Evolutionary conservation across 2,888 invertebrate genomes (phyloP).

Genomic region (Strigamia maritima): DNA sequence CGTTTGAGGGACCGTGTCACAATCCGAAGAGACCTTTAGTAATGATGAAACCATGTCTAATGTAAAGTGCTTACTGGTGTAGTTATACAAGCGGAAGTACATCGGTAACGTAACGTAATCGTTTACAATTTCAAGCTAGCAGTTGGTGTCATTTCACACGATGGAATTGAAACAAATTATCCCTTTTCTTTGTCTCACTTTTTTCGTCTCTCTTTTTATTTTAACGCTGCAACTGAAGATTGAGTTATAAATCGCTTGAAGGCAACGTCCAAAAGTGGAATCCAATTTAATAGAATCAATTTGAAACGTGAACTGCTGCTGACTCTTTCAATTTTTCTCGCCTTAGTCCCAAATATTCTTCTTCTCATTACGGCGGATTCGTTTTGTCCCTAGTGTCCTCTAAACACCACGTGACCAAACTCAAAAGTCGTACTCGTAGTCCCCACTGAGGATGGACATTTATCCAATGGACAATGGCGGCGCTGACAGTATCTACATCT

Average conservation of each 20-base stretch:
- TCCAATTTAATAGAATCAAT: constrained; percentile 31
- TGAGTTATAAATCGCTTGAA: constrained; percentile 15
- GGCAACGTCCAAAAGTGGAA: constrained; percentile 25
- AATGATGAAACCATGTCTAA: constrained; percentile 9
- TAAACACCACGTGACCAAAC: constrained; percentile 25
- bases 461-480: constrained; percentile 21
- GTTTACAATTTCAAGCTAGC: background rate
- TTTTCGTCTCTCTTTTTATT: background rate
- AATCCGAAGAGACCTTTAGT: constrained; percentile 8
- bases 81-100: background rate
- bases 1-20: background rate
- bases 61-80: background rate
- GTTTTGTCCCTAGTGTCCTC: constrained; percentile 21
- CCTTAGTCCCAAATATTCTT: background rate
- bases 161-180: constrained; percentile 15
- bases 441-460: constrained; percentile 25
- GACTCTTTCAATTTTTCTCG: constrained; percentile 34
- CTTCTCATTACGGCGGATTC: constrained; percentile 24
- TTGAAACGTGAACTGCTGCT: constrained; percentile 25
- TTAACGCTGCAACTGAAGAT: background rate
- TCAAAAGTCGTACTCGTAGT: constrained; percentile 4
- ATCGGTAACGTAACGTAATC: background rate
- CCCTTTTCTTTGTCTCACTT: background rate
- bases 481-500: constrained; percentile 26
- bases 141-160: background rate